Evolutionary conservation across 2,888 invertebrate genomes (phyloP), one percentile per base, ranked within the genome.

Genomic region (Acanthococcus lagerstroemiae): DNA sequence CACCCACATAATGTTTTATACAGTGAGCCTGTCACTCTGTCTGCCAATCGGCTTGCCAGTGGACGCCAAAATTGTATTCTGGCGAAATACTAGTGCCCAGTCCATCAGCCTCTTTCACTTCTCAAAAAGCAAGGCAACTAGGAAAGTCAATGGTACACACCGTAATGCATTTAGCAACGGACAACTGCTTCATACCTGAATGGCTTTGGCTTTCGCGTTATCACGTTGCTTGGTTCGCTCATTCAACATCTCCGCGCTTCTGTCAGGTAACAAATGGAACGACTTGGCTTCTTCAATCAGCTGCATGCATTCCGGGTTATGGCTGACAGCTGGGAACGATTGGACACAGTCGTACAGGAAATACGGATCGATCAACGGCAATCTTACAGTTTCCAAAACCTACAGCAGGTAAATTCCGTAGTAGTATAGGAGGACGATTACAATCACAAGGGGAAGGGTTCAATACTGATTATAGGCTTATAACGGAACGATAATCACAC

Each of bases 331-430:
- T 17, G 74, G 71, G 56, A 76, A 73, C 9, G 73, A 73, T 68
- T 76, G 76, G 9, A 79, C 77, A 70, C 74, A 75, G 71, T 80
- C 79, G 69, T 77, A 76, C 17, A 80, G 72, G 70, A 76, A 79
- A 72, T 79, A 79, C 2, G 79, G 78, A 67, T 77, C 78, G 15
- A 79, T 69, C 55, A 78, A 72, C 5, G 78, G 77, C 61, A 80
- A 71, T n/a, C 79, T 72, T 24, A 79, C 77, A 70, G 77, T 75
- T 69, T 78, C 77, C 56, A 79, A 69, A 25, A 79, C 75, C 73
- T 76, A 48, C 15, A 67, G 55, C 44, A 19, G 21, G 12, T 26
- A 30, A 0, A 15, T 15, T 15, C 48, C 6, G 5, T 52, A 2
- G 5, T 30, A 54, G 3, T 5, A 52, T 5, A 6, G 22, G n/a